Evolutionary conservation across 2,113 vertebrate species (phyloP), one percentile per base, ranked within the genome.

Genomic region (Delphinus delphis): DNA sequence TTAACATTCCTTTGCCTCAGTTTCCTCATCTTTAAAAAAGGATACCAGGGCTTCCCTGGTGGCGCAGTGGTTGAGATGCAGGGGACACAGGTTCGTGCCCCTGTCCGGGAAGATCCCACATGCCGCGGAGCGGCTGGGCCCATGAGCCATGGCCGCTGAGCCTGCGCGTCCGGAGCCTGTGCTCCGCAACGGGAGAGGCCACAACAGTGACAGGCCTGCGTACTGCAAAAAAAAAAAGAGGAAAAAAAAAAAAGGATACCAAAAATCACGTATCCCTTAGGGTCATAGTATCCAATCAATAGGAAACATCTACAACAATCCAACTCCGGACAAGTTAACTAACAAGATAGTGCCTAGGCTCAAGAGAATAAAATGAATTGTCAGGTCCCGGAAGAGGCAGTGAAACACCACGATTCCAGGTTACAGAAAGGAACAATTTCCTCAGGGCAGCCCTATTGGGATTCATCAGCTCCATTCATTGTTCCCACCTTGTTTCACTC

Each of bases 1-100:
- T 67, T 31, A 1, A 50, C 10, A 36, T 62, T 36, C 76, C 23
- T 87, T 85, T 88, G 20, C 26, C 13, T 80, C 55, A 7, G 31
- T 63, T 84, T 88, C 25, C 25, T 88, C 67, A 71, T 77, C 71
- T 91, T 18, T 95, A 90, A 90, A 97, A 50, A 50, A 50, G 50
- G 47, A 11, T 47, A 47, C 47, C 47, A 44, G 44, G 44, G 44
- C 44, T 44, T 44, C 44, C 44, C 44, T 44, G 44, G 44, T 44
- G 44, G 6, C 2, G 44, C 44, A 44, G 44, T 44, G 7, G 44
- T 44, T 44, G 44, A 44, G 44, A 9, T n/a, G 44, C 44, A 44
- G 44, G 44, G 44, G 44, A 44, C 44, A 2, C 0, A 2, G 44
- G 44, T 44, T 44, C 44, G 8, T 44, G 8, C 44, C 8, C 44